Conservation (phyloP, 2,888 invertebrate species). For the Ganaspis brasiliensis region DNA sequence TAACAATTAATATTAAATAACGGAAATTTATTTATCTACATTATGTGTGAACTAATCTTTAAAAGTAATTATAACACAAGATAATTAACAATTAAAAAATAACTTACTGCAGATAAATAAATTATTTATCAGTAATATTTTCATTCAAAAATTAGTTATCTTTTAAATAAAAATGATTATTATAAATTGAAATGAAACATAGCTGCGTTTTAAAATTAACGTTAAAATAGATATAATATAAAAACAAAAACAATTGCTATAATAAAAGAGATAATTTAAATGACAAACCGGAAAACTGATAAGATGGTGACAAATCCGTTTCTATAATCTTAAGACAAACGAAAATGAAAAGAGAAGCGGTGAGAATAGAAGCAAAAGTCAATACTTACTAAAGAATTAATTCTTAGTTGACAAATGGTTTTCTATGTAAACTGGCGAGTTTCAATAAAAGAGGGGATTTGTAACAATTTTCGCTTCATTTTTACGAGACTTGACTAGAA, state of each 20-base stretch:
- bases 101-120: too few relatives aligned
- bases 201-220: neutral
- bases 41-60: too few relatives aligned
- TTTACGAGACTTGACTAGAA: neutral
- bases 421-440: neutral
- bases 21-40: too few relatives aligned
- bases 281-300: constrained; percentile 13
- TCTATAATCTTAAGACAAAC: neutral
- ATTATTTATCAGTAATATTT: too few relatives aligned
- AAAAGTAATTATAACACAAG: too few relatives aligned
- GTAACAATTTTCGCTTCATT: neutral
- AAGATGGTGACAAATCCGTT: neutral
- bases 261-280: neutral
- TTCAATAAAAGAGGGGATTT: neutral
- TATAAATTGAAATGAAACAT: too few relatives aligned
- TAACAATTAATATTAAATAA: too few relatives aligned
- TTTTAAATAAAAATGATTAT: too few relatives aligned
- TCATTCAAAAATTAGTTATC: too few relatives aligned
- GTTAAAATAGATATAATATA: neutral
- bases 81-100: too few relatives aligned
- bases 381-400: constrained; percentile 16
- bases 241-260: neutral
- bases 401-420: neutral
- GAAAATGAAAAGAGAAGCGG: neutral
- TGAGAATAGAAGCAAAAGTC: neutral